Conservation (phyloP, 2,113 vertebrate genomes). For the Equus przewalskii region DNA sequence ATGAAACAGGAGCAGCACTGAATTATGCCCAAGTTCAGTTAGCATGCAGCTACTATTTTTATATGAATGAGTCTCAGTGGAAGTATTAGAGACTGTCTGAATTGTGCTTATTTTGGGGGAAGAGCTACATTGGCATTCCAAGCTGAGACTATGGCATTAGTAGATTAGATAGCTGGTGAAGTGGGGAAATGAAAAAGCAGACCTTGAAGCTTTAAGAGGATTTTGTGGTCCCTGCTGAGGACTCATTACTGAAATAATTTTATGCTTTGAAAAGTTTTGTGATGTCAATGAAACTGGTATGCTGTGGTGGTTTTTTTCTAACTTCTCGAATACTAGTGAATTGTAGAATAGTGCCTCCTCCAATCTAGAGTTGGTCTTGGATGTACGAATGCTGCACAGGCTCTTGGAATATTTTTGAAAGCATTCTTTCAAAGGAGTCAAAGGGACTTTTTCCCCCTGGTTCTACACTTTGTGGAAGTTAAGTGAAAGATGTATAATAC, state of each 20-base stretch:
- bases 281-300: neutral
- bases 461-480: slow-evolving; percentile 6
- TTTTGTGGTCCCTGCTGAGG: neutral
- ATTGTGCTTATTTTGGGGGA: too few relatives aligned
- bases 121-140: neutral
- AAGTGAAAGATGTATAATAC: neutral
- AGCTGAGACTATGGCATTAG: neutral
- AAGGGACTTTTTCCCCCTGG: neutral
- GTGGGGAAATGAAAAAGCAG: neutral
- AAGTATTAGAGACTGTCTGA: neutral
- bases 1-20: neutral
- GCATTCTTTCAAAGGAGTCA: neutral
- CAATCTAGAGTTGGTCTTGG: neutral
- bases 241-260: neutral
- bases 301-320: neutral
- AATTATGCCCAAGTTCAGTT: neutral
- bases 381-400: neutral
- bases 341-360: neutral
- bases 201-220: neutral
- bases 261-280: neutral
- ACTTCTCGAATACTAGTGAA: neutral
- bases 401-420: neutral
- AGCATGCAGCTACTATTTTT: neutral
- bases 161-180: neutral
- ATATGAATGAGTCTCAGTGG: neutral